Base-by-base conservation (phyloP, 2,888 invertebrate genomes). In the Atrina japonica region DNA sequence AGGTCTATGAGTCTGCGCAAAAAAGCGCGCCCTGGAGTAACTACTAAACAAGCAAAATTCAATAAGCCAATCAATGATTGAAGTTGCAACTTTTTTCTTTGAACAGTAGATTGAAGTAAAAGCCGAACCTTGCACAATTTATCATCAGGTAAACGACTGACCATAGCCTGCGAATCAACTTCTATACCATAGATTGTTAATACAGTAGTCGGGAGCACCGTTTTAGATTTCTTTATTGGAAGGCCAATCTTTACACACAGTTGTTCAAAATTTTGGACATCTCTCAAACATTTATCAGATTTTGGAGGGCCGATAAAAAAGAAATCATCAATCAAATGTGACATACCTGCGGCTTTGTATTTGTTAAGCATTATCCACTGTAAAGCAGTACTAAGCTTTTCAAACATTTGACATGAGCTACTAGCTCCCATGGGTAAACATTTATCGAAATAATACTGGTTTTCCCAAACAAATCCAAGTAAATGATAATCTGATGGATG, bases 341-440 rank as follows among this genome's bases (percentile, higher is more conserved):
- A 63, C 29, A 64, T 61, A 30, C 43, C 59, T 18, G 18, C 18
- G n/a, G 52, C 60, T 7, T 40, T 14, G 11, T 40, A 65, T 49
- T 64, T 69, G 11, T 60, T 9, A 21, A 50, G 30, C 25, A 74
- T 23, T n/a, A 72, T 70, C 76, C 76, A 77, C 43, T 70, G 65
- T 0, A 74, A 16, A 3, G 66, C 56, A 6, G 30, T 43, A 16
- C 67, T 70, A 11, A 73, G 56, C 11, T 64, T 47, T 40, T 70
- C 73, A 66, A 76, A 76, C 21, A 76, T 65, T 23, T 67, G 52
- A 29, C 72, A 70, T 7, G 66, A 68, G n/a, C 55, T 49, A n/a
- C 68, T 65, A 6, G 69, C 69, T 41, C 73, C 78, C 73, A 76
- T 76, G 1, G 73, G 74, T 2, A 76, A 49, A 41, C 58, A 63